Conservation (phyloP, 53 echinoderm and acorn worm species). For the Hippasteria phrygiana region DNA sequence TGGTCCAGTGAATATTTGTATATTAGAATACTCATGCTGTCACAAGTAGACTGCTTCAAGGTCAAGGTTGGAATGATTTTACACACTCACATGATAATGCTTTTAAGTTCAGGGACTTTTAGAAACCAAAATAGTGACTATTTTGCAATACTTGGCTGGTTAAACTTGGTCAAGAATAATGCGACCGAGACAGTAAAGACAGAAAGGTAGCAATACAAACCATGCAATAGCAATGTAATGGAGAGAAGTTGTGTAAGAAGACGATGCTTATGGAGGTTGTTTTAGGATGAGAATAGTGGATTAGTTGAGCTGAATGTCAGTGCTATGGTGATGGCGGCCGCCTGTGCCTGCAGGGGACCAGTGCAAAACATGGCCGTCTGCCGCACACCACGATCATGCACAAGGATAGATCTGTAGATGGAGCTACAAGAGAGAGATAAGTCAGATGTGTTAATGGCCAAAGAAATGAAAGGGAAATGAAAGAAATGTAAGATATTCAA, state of each 20-base stretch:
- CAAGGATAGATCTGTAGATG: slow-evolving; percentile 54
- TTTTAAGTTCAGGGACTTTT: no score
- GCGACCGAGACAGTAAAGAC: no score
- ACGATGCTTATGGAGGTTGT: not conserved
- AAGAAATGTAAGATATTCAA: not conserved
- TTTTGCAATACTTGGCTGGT: no score
- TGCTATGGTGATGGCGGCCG: slow-evolving; percentile 43
- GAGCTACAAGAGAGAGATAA: slow-evolving; percentile 30
- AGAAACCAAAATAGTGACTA: no score
- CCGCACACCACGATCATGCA: slow-evolving; percentile 34
- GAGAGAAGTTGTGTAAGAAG: not conserved
- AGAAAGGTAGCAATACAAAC: slow-evolving; percentile 10
- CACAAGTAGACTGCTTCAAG: no score
- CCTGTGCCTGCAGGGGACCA: slow-evolving; percentile 53
- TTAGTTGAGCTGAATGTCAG: slow-evolving; percentile 55
- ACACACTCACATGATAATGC: no score
- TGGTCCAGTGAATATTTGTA: no score
- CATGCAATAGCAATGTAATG: slow-evolving; percentile 25
- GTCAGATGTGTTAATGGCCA: not conserved
- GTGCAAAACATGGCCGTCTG: slow-evolving; percentile 50
- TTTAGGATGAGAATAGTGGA: slow-evolving; percentile 7
- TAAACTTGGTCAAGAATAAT: no score
- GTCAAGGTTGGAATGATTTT: no score
- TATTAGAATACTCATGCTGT: no score
- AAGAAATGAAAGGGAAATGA: no score